Percentiles rank a stretch among this genome's conserved stretches.
Conservation (phyloP, 1,140 invertebrate genomes). For the Mylabris phalerata region DNA sequence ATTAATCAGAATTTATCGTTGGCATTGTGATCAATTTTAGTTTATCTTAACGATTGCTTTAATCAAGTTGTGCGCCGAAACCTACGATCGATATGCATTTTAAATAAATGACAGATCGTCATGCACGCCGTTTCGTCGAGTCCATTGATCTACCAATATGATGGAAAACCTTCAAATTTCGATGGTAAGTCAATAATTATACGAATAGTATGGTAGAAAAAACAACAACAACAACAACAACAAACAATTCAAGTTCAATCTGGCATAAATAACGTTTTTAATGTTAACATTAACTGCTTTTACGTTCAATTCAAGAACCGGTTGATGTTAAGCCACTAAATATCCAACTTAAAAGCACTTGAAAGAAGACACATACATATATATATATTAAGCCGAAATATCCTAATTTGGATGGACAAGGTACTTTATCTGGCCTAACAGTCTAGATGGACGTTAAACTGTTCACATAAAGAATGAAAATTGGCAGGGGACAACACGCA, state of each 20-base stretch:
- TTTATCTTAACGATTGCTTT: slow-evolving; percentile 20
- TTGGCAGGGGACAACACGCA: too few relatives aligned
- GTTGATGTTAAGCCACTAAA: slow-evolving; percentile 34
- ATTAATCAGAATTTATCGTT: slow-evolving; percentile 17
- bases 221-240: slow-evolving; percentile 9
- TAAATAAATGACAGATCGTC: slow-evolving; percentile 14
- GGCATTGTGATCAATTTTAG: slow-evolving; percentile 17
- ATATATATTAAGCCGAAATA: slow-evolving; percentile 28
- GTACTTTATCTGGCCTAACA: slow-evolving; percentile 26
- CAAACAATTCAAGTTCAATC: slow-evolving; percentile 34
- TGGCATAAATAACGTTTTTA: slow-evolving; percentile 36
- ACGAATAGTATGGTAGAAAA: slow-evolving; percentile 2
- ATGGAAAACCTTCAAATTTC: slow-evolving; percentile 1
- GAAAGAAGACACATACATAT: background rate
- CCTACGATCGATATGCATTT: slow-evolving; percentile 11
- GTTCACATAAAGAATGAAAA: slow-evolving; percentile 11
- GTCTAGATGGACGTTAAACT: slow-evolving; percentile 14
- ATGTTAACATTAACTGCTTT: slow-evolving; percentile 33
- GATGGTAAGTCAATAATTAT: background rate
- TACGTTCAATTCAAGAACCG: slow-evolving; percentile 33
- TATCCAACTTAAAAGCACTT: slow-evolving; percentile 22
- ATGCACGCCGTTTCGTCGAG: slow-evolving; percentile 2
- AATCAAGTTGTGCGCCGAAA: slow-evolving; percentile 20
- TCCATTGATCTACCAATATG: background rate
- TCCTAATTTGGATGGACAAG: slow-evolving; percentile 36